Evolutionary conservation across 1,140 invertebrate genomes (phyloP).

Genomic region (Dreissena rostriformis): DNA sequence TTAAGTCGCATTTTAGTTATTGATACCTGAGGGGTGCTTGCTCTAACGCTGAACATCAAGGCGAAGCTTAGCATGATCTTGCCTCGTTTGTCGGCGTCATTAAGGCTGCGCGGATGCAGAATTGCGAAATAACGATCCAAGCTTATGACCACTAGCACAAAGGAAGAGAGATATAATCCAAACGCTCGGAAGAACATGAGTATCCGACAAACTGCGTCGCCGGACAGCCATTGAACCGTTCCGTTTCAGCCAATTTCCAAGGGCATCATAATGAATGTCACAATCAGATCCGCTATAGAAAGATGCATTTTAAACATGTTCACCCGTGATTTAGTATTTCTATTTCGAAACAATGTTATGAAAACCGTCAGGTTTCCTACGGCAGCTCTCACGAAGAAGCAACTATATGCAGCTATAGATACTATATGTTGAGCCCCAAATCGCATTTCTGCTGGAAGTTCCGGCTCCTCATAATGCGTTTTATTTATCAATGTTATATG

Average conservation of each 20-base stretch:
- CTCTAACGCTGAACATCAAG: conserved; percentile 87
- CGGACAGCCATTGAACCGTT: conserved; percentile 89
- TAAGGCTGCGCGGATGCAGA: conserved; percentile 88
- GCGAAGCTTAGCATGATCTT: conserved; percentile 89
- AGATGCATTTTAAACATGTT: conserved; percentile 90
- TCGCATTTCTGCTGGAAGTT: conserved; percentile 84
- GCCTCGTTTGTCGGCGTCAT: conserved; percentile 86
- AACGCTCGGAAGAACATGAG: conserved; percentile 89
- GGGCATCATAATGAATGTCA: conserved; percentile 90
- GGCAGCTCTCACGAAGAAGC: conserved; percentile 92
- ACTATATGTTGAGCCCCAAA: conserved; percentile 90
- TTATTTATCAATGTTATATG: neutral
- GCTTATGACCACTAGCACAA: conserved; percentile 90
- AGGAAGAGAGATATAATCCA: conserved; percentile 90
- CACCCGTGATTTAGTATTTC: conserved; percentile 88
- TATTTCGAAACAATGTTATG: conserved; percentile 86
- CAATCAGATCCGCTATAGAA: conserved; percentile 89
- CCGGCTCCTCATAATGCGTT: neutral
- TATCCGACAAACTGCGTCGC: conserved; percentile 88
- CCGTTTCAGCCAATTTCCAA: conserved; percentile 89
- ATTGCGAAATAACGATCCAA: conserved; percentile 91
- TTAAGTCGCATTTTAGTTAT: too few relatives aligned
- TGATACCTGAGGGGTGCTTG: conserved; percentile 88
- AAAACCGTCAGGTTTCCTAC: conserved; percentile 91
- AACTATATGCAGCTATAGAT: conserved; percentile 88